Evolutionary conservation across 1,140 invertebrate species (phyloP).

Genomic region (Oedothorax gibbosus): DNA sequence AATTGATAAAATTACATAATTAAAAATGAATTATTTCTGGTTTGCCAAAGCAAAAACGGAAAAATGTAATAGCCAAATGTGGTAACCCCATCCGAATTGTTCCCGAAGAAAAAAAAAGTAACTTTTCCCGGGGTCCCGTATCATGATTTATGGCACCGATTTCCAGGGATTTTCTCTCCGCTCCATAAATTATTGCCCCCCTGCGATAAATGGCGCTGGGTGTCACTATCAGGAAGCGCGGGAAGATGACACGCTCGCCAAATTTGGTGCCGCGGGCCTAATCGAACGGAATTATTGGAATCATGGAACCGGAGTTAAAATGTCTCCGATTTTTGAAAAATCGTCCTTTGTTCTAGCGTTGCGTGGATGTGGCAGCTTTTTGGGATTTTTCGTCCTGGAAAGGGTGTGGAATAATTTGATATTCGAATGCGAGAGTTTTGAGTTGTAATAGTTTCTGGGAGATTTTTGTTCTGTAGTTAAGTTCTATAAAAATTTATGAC

Average conservation of each 20-base stretch:
- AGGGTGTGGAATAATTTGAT: too few species aligned
- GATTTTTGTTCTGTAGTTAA: too few species aligned
- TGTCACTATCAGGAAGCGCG: slow-evolving; percentile 52
- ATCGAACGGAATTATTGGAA: slow-evolving; percentile 58
- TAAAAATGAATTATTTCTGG: too few species aligned
- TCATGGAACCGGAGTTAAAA: neutral
- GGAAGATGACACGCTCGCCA: slow-evolving; percentile 46
- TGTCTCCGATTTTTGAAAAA: too few species aligned
- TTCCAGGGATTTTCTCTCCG: slow-evolving; percentile 60
- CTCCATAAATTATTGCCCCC: slow-evolving; percentile 57
- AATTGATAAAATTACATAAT: too few species aligned
- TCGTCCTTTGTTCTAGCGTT: too few species aligned
- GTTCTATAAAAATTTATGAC: too few species aligned
- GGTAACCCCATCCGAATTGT: neutral
- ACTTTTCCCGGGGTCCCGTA: slow-evolving; percentile 4
- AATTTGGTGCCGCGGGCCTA: slow-evolving; percentile 44
- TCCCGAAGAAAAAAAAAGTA: slow-evolving; percentile 5
- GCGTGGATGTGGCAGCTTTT: too few species aligned
- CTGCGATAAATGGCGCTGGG: slow-evolving; percentile 49
- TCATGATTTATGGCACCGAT: slow-evolving; percentile 57
- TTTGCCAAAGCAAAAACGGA: too few species aligned
- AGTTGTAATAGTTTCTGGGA: too few species aligned
- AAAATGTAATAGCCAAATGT: slow-evolving; percentile 45
- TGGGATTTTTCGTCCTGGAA: too few species aligned
- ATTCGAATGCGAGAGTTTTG: too few species aligned